Evolutionary conservation across 2,113 vertebrate genomes (phyloP).

Genomic region (Maccullochella peelii): DNA sequence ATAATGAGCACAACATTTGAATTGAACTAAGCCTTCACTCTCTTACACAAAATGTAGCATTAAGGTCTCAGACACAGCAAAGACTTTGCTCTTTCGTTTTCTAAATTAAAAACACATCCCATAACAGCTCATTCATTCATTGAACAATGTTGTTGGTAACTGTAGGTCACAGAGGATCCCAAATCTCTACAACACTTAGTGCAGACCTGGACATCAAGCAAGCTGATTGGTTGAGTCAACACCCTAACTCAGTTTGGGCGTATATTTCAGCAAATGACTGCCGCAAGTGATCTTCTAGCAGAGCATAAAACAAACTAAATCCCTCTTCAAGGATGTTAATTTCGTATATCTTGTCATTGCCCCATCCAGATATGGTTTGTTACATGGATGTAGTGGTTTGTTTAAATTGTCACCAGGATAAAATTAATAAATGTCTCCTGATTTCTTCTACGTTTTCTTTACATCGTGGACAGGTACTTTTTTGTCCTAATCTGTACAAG

Average conservation of each 20-base stretch:
- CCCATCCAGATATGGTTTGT: not conserved
- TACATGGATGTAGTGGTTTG: not conserved
- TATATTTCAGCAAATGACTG: not conserved
- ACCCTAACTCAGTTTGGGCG: not conserved
- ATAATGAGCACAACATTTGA: not conserved
- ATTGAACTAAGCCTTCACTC: not conserved
- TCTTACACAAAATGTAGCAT: not conserved
- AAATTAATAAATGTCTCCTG: too few species aligned
- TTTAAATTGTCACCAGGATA: not conserved
- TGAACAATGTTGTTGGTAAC: not conserved
- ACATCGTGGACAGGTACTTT: not conserved
- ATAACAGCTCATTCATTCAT: not conserved
- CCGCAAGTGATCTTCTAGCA: not conserved
- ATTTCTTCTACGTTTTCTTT: too few species aligned
- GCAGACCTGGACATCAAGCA: not conserved
- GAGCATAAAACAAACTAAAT: not conserved
- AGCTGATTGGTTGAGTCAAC: not conserved
- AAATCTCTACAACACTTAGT: not conserved
- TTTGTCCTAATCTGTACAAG: too few species aligned
- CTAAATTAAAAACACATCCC: not conserved
- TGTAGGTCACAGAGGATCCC: too few species aligned
- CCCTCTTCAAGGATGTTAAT: not conserved
- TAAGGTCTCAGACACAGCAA: not conserved
- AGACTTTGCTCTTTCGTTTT: not conserved
- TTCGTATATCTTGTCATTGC: not conserved